Evolutionary conservation across 2,113 vertebrate genomes (phyloP), one percentile per base, ranked within the genome.

Genomic region (Catharus fuscescens): DNA sequence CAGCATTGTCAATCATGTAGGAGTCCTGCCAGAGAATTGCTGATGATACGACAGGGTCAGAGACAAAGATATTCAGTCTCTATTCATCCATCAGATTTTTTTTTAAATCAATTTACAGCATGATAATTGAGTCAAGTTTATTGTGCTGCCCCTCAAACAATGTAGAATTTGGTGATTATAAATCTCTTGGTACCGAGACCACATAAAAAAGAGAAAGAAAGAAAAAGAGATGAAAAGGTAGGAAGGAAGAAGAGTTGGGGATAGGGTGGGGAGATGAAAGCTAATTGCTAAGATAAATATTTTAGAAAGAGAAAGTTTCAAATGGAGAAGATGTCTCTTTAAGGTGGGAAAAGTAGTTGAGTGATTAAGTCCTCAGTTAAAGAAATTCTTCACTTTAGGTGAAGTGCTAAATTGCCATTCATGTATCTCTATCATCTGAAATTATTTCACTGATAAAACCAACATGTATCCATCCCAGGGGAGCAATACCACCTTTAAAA

Each of bases 81-180:
- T 95, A 97, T 97, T 98, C 95, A 98, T 98, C 97, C 97, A 97
- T 98, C 98, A 98, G 97, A 95, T 90, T 95, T 97, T 92, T 65
- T 97, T 94, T 87, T 10, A 97, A 98, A 98, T 98, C 97, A 97
- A 97, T 98, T 98, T 98, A 97, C 93, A 96, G 86, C 96, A 94
- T 97, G 90, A 92, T 93, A 95, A 97, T 86, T 92, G 95, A 96
- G 91, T 97, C 97, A 95, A 97, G 94, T 93, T 97, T 93, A 92
- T 88, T 79, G 95, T 83, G 71, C 91, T 93, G 64, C 82, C 89
- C 93, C 94, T 96, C 91, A 93, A 95, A 94, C 88, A 95, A 95
- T 84, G 76, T 71, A 88, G 81, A 32, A 57, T 86, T 96, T 83
- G 80, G 80, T 80, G 95, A 96, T 87, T 96, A 96, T 96, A 88